Evolutionary conservation across 1,140 invertebrate species (phyloP), one percentile per base, ranked within the genome.

Genomic region (Eueides isabella): DNA sequence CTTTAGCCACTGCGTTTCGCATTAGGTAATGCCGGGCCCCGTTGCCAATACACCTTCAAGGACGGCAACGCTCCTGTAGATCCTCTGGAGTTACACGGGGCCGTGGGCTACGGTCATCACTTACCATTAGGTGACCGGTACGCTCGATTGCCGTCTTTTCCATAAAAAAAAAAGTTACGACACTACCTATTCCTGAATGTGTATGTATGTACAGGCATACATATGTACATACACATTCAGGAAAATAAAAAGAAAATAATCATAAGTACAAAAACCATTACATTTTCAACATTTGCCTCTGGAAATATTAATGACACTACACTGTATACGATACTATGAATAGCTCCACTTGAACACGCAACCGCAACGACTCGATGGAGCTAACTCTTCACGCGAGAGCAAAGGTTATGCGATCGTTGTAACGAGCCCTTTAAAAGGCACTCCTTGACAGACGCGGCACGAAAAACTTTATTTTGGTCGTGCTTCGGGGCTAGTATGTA

Each of bases 371-470:
- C 66, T 68, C 67, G 67, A 68, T 31, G 28, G 19, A 61, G 67
- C 23, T 55, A 12, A 55, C 67, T 61, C 48, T 69, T 76, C 64
- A 71, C 48, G 74, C 62, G 69, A 71, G 69, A 44, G 69, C 69
- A 64, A 64, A 71, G 69, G 69, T 71, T 71, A 71, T 6, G 41
- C 61, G 69, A 71, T 71, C 61, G 35, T 65, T 30, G 69, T 64
- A 71, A 71, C 69, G 69, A 71, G 61, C 69, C 61, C 69, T 71
- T 63, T 71, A 64, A 71, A 68, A 68, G 67, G 67, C 67, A 68
- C 31, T 61, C 44, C 41, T 55, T 61, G 67, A 68, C 29, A 61
- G 38, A 48, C 38, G 26, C 48, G 9, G 23, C 48, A 55, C 48
- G 48, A 55, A 55, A 55, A 55, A 55, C 48, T 55, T 55, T 55